A percentile compares a stretch with the other conserved stretches of the same genome.
Conservation (phyloP, 2,113 vertebrate species). For the Donacobius atricapilla region DNA sequence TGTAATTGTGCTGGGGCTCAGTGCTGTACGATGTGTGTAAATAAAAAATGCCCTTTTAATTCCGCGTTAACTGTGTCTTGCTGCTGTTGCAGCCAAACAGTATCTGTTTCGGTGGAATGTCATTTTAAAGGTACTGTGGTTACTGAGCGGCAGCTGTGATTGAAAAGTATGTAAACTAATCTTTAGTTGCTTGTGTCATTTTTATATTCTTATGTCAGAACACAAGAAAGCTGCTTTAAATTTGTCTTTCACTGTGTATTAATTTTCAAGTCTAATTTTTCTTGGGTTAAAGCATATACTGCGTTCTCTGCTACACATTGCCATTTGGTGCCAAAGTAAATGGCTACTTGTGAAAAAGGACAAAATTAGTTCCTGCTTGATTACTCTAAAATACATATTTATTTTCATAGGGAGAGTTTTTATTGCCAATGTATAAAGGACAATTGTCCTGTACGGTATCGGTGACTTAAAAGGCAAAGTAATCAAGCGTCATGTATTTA, state of each 20-base stretch:
- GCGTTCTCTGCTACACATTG: constrained; percentile 46
- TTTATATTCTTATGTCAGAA: constrained; percentile 81
- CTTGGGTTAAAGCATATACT: constrained; percentile 61
- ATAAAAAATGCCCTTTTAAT: constrained; percentile 67
- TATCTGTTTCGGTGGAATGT: constrained; percentile 74
- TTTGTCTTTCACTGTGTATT: constrained; percentile 82
- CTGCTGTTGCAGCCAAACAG: constrained; percentile 32
- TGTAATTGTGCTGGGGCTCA: constrained; percentile 53
- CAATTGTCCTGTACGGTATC: constrained; percentile 38
- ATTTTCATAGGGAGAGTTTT: constrained; percentile 55
- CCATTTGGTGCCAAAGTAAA: constrained; percentile 67
- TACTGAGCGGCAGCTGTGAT: constrained; percentile 79
- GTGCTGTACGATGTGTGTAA: constrained; percentile 11
- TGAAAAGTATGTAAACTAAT: constrained; percentile 84
- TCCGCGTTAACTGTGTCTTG: constrained; percentile 33
- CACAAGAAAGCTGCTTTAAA: constrained; percentile 80
- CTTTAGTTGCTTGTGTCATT: constrained; percentile 80
- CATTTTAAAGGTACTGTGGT: constrained; percentile 81
- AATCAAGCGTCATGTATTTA: constrained; percentile 7
- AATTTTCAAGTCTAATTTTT: constrained; percentile 73
- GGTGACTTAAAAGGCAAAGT: constrained; percentile 56
- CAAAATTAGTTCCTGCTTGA: constrained; percentile 67
- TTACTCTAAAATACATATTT: constrained; percentile 64
- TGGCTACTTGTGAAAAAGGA: constrained; percentile 64
- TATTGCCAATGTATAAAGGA: constrained; percentile 47